Base-by-base conservation (phyloP, 92 coral and sea anemone species). In the Pocillopora grandis region DNA sequence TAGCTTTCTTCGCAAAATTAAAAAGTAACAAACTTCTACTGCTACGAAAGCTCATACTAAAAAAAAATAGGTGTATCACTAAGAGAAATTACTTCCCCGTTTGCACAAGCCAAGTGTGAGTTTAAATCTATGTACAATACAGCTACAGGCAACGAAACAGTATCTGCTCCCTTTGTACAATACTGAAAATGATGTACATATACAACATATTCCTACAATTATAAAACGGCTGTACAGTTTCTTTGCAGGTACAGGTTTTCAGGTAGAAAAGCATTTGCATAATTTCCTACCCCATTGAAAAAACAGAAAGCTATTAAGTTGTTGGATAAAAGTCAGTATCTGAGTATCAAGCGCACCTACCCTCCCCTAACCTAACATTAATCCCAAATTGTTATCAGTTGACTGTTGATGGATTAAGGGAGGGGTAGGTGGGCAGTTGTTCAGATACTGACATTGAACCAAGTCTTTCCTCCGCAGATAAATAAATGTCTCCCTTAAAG, bases 101-200 rank as follows among this genome's bases (percentile, higher is more conserved):
- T 31, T 27, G 14, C 73, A 5, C 48, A 5, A 69, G 73, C 15
- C 4, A 57, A 49, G 52, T n/a, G n/a, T 0, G 2, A 10, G n/a
- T 69, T 14, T 55, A 20, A 74, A 14, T 17, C 19, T 19, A 18
- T 58, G 77, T 58, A 76, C 80, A 76, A 1, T 35, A 3, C 1
- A 12, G 18, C 69, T 17, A 17, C 58, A 61, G 23, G 27, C 17
- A 57, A 76, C 58, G 66, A 27, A 58, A 58, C 66, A 21, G 4
- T 58, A 64, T 75, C 79, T 61, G 52, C 33, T 17, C 58, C 66
- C 27, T 16, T 60, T 76, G 68, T 62, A 62, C 58, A 62, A 57
- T 70, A n/a, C 18, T 37, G 36, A 42, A 13, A 12, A 27, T 76
- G 21, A 75, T 75, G 78, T 75, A 75, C 78, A 75, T 57, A 75